phyloP scores from a whole-genome alignment of 1,140 invertebrate species.

The Teleopsis dalmanni region DNA sequence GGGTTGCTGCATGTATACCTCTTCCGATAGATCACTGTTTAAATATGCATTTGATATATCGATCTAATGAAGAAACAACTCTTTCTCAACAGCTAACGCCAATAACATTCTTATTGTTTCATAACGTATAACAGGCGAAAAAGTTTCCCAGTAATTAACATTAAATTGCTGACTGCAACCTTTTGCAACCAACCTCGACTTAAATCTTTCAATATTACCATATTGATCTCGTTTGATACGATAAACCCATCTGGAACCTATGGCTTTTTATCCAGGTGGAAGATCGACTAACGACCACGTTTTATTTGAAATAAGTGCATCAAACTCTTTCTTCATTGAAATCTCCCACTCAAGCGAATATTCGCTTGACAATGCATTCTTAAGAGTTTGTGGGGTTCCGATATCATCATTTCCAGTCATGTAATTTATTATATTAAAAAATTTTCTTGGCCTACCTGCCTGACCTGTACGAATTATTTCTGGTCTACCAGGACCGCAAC shows the following conservation, averaged over 20 bases:
- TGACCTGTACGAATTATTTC: slow-evolving; percentile 4
- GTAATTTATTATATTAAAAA: slow-evolving; percentile 1
- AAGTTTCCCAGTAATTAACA: slow-evolving; percentile 39
- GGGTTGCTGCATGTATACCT: slow-evolving; percentile 12
- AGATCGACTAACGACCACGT: slow-evolving; percentile 20
- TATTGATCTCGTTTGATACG: slow-evolving; percentile 13
- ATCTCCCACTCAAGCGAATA: slow-evolving; percentile 13
- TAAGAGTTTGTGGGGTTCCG: background rate
- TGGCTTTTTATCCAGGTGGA: slow-evolving; percentile 14
- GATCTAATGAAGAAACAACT: slow-evolving; percentile 9
- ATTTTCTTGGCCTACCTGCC: slow-evolving; percentile 2
- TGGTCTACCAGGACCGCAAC: slow-evolving; percentile 1
- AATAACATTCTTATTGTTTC: slow-evolving; percentile 26
- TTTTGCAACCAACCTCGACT: slow-evolving; percentile 43
- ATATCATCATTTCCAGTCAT: background rate
- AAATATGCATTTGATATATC: slow-evolving; percentile 8
- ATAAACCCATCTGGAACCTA: slow-evolving; percentile 23
- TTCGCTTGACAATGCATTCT: slow-evolving; percentile 16
- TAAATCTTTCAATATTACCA: slow-evolving; percentile 26
- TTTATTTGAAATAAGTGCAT: slow-evolving; percentile 12
- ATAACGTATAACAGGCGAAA: slow-evolving; percentile 34
- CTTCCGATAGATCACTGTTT: slow-evolving; percentile 8
- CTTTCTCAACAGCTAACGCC: slow-evolving; percentile 14
- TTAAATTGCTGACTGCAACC: slow-evolving; percentile 29
- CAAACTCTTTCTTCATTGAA: slow-evolving; percentile 18